Evolutionary conservation across 1,140 invertebrate genomes (phyloP).

Genomic region (Kradibia gibbosae): DNA sequence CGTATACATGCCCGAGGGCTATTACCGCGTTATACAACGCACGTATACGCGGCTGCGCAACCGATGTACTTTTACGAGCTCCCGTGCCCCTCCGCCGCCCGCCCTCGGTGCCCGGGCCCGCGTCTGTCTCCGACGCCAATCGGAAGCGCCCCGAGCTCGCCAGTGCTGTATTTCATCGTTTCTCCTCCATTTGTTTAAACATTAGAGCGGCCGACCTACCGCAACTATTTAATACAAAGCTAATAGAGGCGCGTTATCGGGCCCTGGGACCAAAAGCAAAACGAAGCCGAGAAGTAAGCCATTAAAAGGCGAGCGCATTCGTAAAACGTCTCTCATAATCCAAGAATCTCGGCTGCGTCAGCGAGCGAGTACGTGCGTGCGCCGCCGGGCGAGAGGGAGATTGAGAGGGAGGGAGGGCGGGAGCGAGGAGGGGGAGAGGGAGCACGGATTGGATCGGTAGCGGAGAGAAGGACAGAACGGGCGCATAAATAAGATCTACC

Average conservation of each 20-base stretch:
- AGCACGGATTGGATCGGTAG: constrained; percentile 69
- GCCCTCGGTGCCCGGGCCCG: no score
- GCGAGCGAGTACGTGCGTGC: background rate
- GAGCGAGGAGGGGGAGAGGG: constrained; percentile 35
- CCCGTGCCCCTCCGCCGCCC: background rate
- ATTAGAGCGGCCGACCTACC: background rate
- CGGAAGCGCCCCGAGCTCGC: no score
- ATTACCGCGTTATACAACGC: background rate
- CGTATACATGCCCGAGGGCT: constrained; percentile 4
- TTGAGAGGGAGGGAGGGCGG: background rate
- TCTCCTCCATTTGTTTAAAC: no score
- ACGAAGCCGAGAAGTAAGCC: constrained; percentile 1
- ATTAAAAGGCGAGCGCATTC: constrained; percentile 1
- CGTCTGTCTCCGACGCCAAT: no score
- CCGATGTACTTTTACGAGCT: constrained; percentile 13
- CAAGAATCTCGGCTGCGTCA: background rate
- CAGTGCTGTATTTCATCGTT: no score
- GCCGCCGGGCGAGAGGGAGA: background rate
- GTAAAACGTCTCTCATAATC: constrained; percentile 4
- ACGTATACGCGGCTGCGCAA: background rate
- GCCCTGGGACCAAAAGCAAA: constrained; percentile 11
- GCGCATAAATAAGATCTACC: constrained; percentile 71
- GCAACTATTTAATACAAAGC: background rate
- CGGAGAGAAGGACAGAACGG: constrained; percentile 37
- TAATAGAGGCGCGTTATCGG: background rate